These are phyloP conservation scores for Rhamphomyia laevipes DNA, from an alignment of 2,888 invertebrate genomes.

Conservation along the genomic window DNA sequence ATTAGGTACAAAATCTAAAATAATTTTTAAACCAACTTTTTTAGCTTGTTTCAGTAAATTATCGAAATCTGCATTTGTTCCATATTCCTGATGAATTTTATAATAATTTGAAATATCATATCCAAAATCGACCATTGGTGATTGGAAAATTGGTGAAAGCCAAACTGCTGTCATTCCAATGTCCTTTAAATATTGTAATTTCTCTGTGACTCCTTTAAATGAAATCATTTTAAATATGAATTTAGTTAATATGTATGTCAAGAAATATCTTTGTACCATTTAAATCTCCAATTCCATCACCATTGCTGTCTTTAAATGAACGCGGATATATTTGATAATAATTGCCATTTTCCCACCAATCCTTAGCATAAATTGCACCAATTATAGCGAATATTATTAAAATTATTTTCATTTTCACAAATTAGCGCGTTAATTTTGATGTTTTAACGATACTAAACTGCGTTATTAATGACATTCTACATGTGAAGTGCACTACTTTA, in stretches of 20 bases:
- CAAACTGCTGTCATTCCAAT: slow-evolving; percentile 46
- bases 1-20: slow-evolving; percentile 53
- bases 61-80: slow-evolving; percentile 45
- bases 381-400: too few relatives aligned
- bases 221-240: slow-evolving; percentile 14
- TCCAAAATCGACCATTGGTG: slow-evolving; percentile 53
- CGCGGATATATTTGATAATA: slow-evolving; percentile 68
- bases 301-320: slow-evolving; percentile 63
- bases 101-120: slow-evolving; percentile 51
- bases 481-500: too few relatives aligned
- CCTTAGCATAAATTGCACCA: slow-evolving; percentile 9
- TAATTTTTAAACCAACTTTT: slow-evolving; percentile 38
- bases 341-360: slow-evolving; percentile 25
- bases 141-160: slow-evolving; percentile 51
- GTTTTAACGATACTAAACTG: too few relatives aligned
- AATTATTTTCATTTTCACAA: too few relatives aligned
- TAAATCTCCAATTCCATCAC: slow-evolving; percentile 54
- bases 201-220: slow-evolving; percentile 43
- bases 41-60: slow-evolving; percentile 34
- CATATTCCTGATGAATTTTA: slow-evolving; percentile 45
- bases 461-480: too few relatives aligned
- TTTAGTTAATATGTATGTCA: too few relatives aligned
- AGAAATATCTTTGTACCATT: slow-evolving; percentile 33
- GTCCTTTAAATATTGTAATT: slow-evolving; percentile 42
- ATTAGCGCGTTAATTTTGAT: too few relatives aligned